Percentiles rank a stretch among this genome's conserved stretches.
Evolutionary conservation across 1,140 invertebrate species (phyloP).

Genomic region (Listronotus oregonensis): DNA sequence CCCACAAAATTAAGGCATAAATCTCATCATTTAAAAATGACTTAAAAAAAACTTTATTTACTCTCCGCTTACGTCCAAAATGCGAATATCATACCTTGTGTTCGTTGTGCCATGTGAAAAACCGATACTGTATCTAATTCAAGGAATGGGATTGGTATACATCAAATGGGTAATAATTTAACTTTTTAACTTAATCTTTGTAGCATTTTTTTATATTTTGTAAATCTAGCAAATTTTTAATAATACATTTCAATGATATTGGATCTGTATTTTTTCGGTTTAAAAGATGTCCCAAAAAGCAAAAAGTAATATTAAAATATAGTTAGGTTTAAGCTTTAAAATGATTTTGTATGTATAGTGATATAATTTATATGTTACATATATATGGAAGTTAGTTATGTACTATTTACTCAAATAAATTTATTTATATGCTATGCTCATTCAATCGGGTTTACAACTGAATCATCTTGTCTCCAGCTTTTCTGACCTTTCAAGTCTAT

Average conservation of each 20-base stretch:
- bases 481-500: conserved; percentile 58
- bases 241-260: conserved; percentile 16
- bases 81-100: too few species aligned
- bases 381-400: conserved; percentile 16
- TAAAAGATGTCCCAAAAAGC: conserved; percentile 5
- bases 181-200: neutral
- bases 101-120: too few species aligned
- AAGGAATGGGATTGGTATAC: too few species aligned
- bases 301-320: conserved; percentile 10
- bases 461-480: conserved; percentile 58
- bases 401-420: conserved; percentile 33
- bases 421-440: conserved; percentile 27
- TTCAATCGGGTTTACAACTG: conserved; percentile 42
- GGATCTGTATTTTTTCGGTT: conserved; percentile 24
- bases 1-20: too few species aligned
- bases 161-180: neutral
- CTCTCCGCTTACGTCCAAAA: too few species aligned
- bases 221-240: conserved; percentile 2
- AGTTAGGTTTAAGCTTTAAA: conserved; percentile 23
- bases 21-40: too few species aligned
- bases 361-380: conserved; percentile 12
- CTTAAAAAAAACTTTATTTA: too few species aligned
- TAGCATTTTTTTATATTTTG: conserved; percentile 1
- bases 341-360: conserved; percentile 25
- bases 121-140: too few species aligned